Base-by-base conservation (phyloP, 2,113 vertebrate genomes). In the Pristiophorus japonicus region DNA sequence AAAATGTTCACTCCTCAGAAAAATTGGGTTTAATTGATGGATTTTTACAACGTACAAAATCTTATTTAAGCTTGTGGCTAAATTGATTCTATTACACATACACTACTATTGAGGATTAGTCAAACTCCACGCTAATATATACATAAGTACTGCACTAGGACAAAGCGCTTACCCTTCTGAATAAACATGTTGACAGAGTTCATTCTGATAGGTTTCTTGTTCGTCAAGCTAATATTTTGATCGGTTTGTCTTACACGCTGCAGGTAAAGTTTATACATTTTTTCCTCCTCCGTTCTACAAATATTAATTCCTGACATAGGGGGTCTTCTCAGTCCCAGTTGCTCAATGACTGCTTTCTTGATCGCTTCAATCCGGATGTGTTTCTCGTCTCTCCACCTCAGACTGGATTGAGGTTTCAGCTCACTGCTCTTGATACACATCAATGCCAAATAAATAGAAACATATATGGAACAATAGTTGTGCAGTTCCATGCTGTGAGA, bases 141-240 rank as follows among this genome's bases (percentile, higher is more conserved):
- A 94, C 34, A 59, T 51, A 11, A 84, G 18, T 88, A 62, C n/a
- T 30, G 42, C 14, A 20, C 42, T 34, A n/a, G 16, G 18, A 38
- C 90, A n/a, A n/a, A 47, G 22, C 59, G 38, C 92, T 94, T 94
- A 94, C 93, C 93, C 93, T 94, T 94, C 24, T 70, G 42, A 30
- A 51, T 18, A 70, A 94, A 30, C 22, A 45, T 51, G 22, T 30
- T 94, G 93, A 73, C 93, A 94, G 93, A 47, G 47, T 70, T 27
- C 42, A 70, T 70, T 45, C 93, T 94, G 20, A 47, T 12, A 16
- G 42, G 12, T 18, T 51, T 45, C 45, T 34, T 94, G 66, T 70
- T 73, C 22, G 24, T 51, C 93, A 73, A 34, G 59, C 59, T 22
- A 92, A 22, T 38, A 38, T 65, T 63, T 63, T 92, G 88, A 20